These are phyloP conservation scores for Hapalemur alaotrensis DNA, from an alignment of 2,797 vertebrate genomes.

Conservation along the genomic window DNA sequence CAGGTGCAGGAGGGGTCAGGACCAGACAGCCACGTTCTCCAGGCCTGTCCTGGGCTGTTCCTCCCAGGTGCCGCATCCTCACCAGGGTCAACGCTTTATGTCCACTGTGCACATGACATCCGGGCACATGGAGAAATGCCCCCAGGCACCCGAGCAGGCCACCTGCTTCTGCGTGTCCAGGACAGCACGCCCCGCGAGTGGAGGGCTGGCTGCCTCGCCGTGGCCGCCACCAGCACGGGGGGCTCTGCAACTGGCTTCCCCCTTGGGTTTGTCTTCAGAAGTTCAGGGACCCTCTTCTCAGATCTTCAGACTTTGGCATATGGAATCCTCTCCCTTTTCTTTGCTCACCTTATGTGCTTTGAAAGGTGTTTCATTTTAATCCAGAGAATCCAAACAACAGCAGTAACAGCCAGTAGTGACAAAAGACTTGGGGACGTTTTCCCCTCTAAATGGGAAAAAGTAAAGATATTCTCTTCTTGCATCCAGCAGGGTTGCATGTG, in stretches of 20 bases:
- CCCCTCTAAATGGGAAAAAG: not conserved
- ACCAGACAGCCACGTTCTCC: accelerated
- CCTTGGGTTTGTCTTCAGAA: not conserved
- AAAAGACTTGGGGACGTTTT: not conserved
- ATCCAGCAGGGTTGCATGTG: accelerated
- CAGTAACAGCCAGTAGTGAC: accelerated
- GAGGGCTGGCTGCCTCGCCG: not conserved
- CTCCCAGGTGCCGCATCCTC: accelerated
- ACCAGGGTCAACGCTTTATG: accelerated
- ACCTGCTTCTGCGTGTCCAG: not conserved
- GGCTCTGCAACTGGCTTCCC: not conserved
- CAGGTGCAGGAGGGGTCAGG: not conserved
- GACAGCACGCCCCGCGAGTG: accelerated
- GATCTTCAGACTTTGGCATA: not conserved
- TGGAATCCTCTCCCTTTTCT: not conserved
- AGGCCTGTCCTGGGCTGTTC: accelerated
- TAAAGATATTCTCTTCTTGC: not conserved
- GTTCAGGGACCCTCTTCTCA: not conserved
- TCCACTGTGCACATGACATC: accelerated
- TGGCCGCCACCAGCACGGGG: too few species aligned
- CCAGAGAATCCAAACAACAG: not conserved
- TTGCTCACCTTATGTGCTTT: not conserved
- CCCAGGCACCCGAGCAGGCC: not conserved
- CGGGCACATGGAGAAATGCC: accelerated
- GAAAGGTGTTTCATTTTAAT: not conserved